These are phyloP conservation scores for Cerastoderma edule DNA, from an alignment of 2,888 invertebrate species.

Conservation along the genomic window DNA sequence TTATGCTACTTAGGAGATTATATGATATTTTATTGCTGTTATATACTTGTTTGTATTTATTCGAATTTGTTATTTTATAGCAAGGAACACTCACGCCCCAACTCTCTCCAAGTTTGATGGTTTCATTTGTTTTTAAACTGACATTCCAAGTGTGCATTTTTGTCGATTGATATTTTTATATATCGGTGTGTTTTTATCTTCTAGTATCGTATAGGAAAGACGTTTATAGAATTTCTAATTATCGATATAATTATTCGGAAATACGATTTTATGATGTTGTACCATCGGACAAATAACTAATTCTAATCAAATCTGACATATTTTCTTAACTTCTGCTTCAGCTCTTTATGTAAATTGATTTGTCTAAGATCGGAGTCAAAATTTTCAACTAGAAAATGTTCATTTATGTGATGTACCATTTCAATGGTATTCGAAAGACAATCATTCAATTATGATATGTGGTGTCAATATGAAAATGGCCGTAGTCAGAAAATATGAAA, in stretches of 20 bases:
- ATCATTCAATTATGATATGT: no score
- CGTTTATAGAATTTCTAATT: neutral
- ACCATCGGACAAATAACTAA: no score
- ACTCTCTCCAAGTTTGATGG: constrained; percentile 6
- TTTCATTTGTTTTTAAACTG: constrained; percentile 5
- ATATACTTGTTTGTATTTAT: constrained; percentile 26
- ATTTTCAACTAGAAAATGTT: no score
- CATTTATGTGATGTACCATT: no score
- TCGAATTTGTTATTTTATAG: constrained; percentile 16
- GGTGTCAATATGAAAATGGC: no score
- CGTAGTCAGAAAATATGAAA: no score
- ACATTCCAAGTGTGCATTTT: constrained; percentile 23
- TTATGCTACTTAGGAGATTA: constrained; percentile 12
- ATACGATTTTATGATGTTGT: no score
- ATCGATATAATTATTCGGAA: neutral
- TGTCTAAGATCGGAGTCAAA: no score
- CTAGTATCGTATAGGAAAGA: constrained; percentile 7
- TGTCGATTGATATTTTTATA: constrained; percentile 24
- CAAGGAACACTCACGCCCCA: neutral
- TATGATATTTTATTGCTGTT: constrained; percentile 25
- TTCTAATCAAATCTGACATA: no score
- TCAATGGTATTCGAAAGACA: no score
- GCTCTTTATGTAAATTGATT: no score
- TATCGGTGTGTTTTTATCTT: constrained; percentile 16
- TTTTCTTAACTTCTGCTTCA: no score